Evolutionary conservation across 2,797 vertebrate genomes (phyloP).

Genomic region (Pterois miles): DNA sequence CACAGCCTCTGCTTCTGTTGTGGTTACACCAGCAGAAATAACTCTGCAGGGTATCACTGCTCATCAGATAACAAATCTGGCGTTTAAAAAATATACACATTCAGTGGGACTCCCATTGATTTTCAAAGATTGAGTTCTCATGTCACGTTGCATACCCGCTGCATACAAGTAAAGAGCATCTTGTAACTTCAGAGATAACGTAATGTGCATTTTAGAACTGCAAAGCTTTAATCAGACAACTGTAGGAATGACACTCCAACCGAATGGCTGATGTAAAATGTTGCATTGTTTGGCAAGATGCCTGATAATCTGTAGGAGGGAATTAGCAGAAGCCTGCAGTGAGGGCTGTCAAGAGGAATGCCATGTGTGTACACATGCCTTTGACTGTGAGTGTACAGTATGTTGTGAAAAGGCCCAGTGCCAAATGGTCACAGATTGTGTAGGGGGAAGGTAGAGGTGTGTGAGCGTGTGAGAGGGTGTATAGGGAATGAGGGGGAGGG

Average conservation of each 20-base stretch:
- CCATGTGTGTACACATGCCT: conserved; percentile 26
- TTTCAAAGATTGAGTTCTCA: not conserved
- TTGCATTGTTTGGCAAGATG: conserved; percentile 68
- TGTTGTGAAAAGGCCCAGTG: conserved; percentile 34
- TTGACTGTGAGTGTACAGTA: conserved; percentile 30
- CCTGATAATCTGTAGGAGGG: conserved; percentile 64
- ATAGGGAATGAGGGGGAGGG: conserved; percentile 47
- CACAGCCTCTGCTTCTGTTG: conserved; percentile 40
- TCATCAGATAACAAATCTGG: conserved; percentile 34
- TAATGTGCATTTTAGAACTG: not conserved
- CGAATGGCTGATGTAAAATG: conserved; percentile 65
- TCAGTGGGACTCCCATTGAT: not conserved
- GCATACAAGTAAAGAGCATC: not conserved
- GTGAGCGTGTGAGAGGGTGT: conserved; percentile 22
- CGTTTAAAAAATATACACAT: conserved; percentile 1
- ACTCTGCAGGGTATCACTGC: conserved; percentile 22
- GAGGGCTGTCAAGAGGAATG: conserved; percentile 52
- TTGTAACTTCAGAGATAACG: not conserved
- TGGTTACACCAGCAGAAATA: conserved; percentile 32
- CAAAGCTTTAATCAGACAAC: not conserved
- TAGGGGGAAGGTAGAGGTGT: conserved; percentile 39
- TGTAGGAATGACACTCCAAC: conserved; percentile 1
- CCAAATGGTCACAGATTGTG: conserved; percentile 72
- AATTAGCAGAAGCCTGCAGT: conserved; percentile 61
- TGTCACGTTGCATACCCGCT: not conserved